These are phyloP conservation scores for Apogon talboti DNA, from an alignment of 2,797 vertebrate genomes.

Conservation along the genomic window DNA sequence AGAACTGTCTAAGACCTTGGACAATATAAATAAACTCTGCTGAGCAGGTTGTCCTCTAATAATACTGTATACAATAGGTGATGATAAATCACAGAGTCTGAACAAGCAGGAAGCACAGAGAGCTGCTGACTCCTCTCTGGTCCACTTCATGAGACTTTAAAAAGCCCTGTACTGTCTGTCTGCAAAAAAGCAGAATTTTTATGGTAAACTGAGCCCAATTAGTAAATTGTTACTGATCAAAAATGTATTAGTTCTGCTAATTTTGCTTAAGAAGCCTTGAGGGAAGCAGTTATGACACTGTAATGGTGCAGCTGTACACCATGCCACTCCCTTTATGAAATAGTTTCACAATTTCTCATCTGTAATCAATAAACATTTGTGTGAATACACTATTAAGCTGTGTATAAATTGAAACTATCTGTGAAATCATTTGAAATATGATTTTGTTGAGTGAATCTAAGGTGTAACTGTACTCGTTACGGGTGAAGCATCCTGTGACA, in stretches of 20 bases:
- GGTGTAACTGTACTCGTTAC: not conserved
- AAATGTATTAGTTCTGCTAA: not conserved
- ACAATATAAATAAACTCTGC: conserved; percentile 21
- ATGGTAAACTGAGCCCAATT: not conserved
- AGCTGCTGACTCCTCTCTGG: conserved; percentile 52
- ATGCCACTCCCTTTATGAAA: too few species aligned
- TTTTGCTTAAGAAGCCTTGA: not conserved
- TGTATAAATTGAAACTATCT: not conserved
- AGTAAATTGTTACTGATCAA: not conserved
- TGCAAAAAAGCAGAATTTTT: conserved; percentile 17
- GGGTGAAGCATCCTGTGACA: too few species aligned
- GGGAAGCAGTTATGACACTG: not conserved
- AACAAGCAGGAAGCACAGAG: conserved; percentile 53
- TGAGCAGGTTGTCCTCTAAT: conserved; percentile 35
- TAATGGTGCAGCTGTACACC: not conserved
- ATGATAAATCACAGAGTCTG: conserved; percentile 57
- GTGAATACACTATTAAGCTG: not conserved
- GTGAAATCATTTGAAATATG: not conserved
- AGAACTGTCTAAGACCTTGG: not conserved
- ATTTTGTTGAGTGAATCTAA: not conserved
- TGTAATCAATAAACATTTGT: not conserved
- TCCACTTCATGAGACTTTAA: conserved; percentile 35
- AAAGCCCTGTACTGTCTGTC: conserved; percentile 45
- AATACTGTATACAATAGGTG: conserved; percentile 16
- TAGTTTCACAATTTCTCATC: not conserved